Base-by-base conservation (phyloP, 1,140 invertebrate species). In the Brachionus rotundiformis region DNA sequence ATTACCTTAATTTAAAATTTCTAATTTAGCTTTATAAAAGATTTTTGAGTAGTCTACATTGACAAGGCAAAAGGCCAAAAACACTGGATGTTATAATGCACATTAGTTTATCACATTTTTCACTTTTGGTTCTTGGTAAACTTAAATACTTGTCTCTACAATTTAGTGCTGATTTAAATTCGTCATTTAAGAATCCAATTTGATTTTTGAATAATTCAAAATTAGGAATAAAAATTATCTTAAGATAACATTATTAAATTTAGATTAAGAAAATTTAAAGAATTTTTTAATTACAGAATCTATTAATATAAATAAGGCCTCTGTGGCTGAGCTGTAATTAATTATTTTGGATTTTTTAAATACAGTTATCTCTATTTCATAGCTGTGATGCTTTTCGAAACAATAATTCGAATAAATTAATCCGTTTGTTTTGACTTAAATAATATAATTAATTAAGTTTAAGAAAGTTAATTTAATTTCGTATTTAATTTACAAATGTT, bases 1-100 rank as follows among this genome's bases (percentile, higher is more conserved):
- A 86, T 98, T 94, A 89, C 96, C 98, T 73, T 23, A 81, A 47
- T 27, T 11, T 5, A 44, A 25, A 10, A 75, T 36, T 13, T 7
- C 16, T 49, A 1, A 13, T 7, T 1, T 41, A 4, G 10, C 41
- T 44, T 6, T 5, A 19, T 36, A 10, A 1, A 39, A n/a, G 0
- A 13, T 41, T 44, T 75, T 75, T 75, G 13, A 25, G 54, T n/a
- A 79, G 36, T 41, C 59, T 61, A 79, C 76, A 79, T 79, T 59
- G n/a, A 59, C 76, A 79, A 10, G 76, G 76, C 7, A 59, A 25
- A 23, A 79, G 10, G 13, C 16, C 39, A 4, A 73, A 73, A 25
- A 73, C 23, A 44, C 8, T 68, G 0, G 31, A 19, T 19, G 63
- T 68, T 5, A 68, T 36, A 8, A 6, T 4, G 11, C 63, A 68